Evolutionary conservation across 2,888 invertebrate species (phyloP).

Genomic region (Lacanobia wlatinum): DNA sequence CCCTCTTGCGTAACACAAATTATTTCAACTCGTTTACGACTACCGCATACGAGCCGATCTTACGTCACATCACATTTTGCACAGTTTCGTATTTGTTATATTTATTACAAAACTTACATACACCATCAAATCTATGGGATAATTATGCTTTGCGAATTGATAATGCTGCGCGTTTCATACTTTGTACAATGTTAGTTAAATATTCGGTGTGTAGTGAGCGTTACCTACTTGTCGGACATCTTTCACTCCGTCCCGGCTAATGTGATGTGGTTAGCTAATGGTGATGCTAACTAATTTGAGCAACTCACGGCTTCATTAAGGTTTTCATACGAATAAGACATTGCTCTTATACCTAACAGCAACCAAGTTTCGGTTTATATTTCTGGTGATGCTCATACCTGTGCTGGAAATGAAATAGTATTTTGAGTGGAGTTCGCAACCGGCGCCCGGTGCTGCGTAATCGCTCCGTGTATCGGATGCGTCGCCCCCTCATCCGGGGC

Average conservation of each 20-base stretch:
- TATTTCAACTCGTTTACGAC: conserved; percentile 73
- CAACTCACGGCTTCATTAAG: conserved; percentile 13
- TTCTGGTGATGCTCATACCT: conserved; percentile 5
- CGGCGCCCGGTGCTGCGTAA: neutral
- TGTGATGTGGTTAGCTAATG: conserved; percentile 39
- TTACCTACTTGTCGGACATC: conserved; percentile 25
- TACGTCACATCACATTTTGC: conserved; percentile 73
- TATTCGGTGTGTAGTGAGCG: conserved; percentile 14
- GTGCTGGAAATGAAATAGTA: conserved; percentile 23
- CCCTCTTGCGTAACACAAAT: conserved; percentile 74
- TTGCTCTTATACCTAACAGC: neutral
- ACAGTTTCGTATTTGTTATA: conserved; percentile 69
- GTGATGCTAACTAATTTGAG: conserved; percentile 32
- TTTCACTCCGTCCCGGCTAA: conserved; percentile 43
- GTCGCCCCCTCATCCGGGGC: neutral
- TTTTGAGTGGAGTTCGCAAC: conserved; percentile 10
- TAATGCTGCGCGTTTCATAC: conserved; percentile 69
- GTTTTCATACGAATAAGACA: conserved; percentile 8
- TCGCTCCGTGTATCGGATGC: conserved; percentile 16
- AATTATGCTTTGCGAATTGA: conserved; percentile 75
- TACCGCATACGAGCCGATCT: conserved; percentile 66
- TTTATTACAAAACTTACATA: conserved; percentile 68
- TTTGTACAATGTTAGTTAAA: conserved; percentile 34
- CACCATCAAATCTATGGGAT: conserved; percentile 58
- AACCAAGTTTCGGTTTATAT: conserved; percentile 1